phyloP scores from a whole-genome alignment of 2,797 vertebrate species.

The Rhodeus uyekii region DNA sequence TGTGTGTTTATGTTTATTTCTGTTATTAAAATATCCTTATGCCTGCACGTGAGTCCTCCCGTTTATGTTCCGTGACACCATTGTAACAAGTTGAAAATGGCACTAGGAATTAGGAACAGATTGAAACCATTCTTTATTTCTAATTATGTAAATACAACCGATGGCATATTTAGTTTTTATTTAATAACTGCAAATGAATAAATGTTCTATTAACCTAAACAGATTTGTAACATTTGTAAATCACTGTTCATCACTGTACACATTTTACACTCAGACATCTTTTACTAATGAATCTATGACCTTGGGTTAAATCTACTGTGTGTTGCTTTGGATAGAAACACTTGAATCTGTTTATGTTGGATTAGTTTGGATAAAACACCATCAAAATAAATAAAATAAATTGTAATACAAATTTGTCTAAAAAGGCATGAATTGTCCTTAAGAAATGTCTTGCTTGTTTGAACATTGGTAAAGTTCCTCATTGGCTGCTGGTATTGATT shows the following conservation, averaged over 20 bases:
- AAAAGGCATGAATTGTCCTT: constrained; percentile 30
- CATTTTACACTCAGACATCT: not conserved
- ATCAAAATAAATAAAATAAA: not conserved
- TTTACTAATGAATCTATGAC: not conserved
- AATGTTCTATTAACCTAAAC: not conserved
- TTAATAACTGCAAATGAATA: not conserved
- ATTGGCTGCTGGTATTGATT: constrained; percentile 59
- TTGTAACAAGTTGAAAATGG: not conserved
- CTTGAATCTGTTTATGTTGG: not conserved
- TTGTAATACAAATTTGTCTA: not conserved
- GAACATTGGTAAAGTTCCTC: constrained; percentile 42
- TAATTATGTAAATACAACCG: not conserved
- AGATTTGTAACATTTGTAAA: not conserved
- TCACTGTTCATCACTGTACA: not conserved
- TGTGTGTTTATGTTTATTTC: too few species aligned
- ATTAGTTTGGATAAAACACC: not conserved
- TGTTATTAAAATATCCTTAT: too few species aligned
- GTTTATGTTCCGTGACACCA: too few species aligned
- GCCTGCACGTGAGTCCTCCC: too few species aligned
- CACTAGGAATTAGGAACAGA: not conserved
- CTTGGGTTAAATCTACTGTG: not conserved
- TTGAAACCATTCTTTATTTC: not conserved
- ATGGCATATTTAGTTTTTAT: not conserved
- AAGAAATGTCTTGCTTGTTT: constrained; percentile 38
- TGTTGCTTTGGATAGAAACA: not conserved